phyloP scores from a whole-genome alignment of 1,140 invertebrate genomes.

The Bombus balteatus region DNA sequence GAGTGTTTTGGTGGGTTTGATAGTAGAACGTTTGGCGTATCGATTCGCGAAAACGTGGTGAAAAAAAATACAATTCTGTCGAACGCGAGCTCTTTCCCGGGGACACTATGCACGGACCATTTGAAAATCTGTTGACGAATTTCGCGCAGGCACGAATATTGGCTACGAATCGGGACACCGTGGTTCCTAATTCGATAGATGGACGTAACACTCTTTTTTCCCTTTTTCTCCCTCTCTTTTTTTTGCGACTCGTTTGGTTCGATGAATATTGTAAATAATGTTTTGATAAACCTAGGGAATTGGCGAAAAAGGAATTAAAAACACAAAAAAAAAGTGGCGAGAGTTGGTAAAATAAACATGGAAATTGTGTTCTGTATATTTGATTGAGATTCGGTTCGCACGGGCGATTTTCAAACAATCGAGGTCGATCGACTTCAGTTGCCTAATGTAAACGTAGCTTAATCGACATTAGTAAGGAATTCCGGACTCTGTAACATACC shows the following conservation, averaged over 20 bases:
- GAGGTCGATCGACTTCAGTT: not conserved
- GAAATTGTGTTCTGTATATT: not conserved
- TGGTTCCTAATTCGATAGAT: slow-evolving; percentile 23
- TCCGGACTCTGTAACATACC: not conserved
- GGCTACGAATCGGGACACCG: slow-evolving; percentile 4
- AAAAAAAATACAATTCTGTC: slow-evolving; percentile 24
- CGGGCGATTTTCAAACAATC: not conserved
- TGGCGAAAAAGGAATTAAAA: not conserved
- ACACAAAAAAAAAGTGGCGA: not conserved
- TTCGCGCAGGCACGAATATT: slow-evolving; percentile 3
- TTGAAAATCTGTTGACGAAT: slow-evolving; percentile 30
- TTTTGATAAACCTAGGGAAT: not conserved
- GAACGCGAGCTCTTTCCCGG: slow-evolving; percentile 16
- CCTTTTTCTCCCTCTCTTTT: not conserved
- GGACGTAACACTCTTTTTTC: not conserved
- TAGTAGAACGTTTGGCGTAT: slow-evolving; percentile 12
- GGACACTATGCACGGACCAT: slow-evolving; percentile 4
- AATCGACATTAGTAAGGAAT: not conserved
- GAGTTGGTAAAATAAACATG: not conserved
- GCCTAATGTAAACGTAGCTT: not conserved
- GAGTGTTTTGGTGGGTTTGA: not conserved
- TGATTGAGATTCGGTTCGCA: not conserved
- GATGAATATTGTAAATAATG: not conserved
- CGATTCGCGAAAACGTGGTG: slow-evolving; percentile 8
- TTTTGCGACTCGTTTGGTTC: not conserved